These are phyloP conservation scores for Morbakka virulenta DNA, from an alignment of 30 jellyfish, hydroid and myxozoan genomes.

Conservation along the genomic window DNA sequence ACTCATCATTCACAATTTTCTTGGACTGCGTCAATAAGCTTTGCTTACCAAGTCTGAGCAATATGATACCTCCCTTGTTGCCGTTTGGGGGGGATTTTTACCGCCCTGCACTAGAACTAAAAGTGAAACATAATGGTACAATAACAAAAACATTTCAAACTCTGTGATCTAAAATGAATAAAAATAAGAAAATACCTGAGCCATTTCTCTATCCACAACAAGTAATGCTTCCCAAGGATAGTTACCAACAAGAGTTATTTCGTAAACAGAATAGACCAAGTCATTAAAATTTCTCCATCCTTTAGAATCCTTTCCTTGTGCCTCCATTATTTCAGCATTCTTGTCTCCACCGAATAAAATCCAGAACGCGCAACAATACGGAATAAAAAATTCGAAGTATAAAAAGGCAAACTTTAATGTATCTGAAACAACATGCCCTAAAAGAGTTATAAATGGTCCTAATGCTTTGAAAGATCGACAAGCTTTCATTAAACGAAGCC, in stretches of 20 bases:
- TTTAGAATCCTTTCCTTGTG: conserved; percentile 46
- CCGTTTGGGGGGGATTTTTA: too few relatives aligned
- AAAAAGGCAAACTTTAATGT: conserved; percentile 92
- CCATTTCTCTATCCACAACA: conserved; percentile 88
- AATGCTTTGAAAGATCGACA: conserved; percentile 90
- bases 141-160: too few relatives aligned
- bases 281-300: conserved; percentile 90
- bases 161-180: too few relatives aligned
- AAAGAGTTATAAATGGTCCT: conserved; percentile 97
- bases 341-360: conserved; percentile 94
- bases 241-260: conserved; percentile 91
- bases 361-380: conserved; percentile 99
- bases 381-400: conserved; percentile 94
- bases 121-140: too few relatives aligned
- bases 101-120: too few relatives aligned
- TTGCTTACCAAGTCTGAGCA: too few relatives aligned
- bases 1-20: too few relatives aligned
- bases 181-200: too few relatives aligned
- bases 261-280: conserved; percentile 83
- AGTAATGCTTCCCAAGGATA: conserved; percentile 82
- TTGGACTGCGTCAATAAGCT: too few relatives aligned
- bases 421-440: conserved; percentile 96
- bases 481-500: conserved; percentile 95
- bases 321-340: conserved; percentile 77
- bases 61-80: too few relatives aligned